Evolutionary conservation across 2,888 invertebrate species (phyloP), one percentile per base, ranked within the genome.

Genomic region (Cosmia trapezina): DNA sequence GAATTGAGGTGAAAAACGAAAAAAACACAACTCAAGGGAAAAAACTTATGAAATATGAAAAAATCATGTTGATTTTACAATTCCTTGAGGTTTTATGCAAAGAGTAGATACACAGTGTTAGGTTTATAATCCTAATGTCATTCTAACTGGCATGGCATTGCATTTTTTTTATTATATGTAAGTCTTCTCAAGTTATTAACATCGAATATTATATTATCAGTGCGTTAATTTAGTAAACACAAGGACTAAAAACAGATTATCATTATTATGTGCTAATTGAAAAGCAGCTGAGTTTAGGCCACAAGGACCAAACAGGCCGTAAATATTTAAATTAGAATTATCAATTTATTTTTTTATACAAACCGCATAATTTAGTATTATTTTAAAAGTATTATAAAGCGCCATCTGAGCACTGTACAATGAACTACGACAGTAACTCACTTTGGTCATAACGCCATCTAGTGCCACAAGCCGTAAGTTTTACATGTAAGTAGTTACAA

Each of bases 1-100:
- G 89, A 90, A 91, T 89, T 85, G 89, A 89, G 88, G 89, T 88
- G 86, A 88, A 89, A 88, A 87, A 84, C 79, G 81, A 86, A 89
- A 88, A 88, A 85, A 84, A 76, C 54, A 74, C 61, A 56, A 51
- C 59, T 68, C 70, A 73, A 78, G 68, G 70, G 63, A 84, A 87
- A 85, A 82, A 68, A 68, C 51, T 70, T 80, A 78, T 83, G 78
- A 68, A 86, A 80, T 77, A 81, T 73, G 70, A 83, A 81, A 86
- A 85, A 88, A 77, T 45, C 41, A 62, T 85, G 81, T 83, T 86
- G 80, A 65, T 81, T 87, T 86, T 78, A 85, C 68, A 59, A 82
- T 83, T 75, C 78, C 80, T 83, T 73, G 80, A 73, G 83, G 72
- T 83, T 80, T 82, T 73, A 75, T 71, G 80, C 72, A 66, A 76